Base-by-base conservation (phyloP, 2,113 vertebrate genomes). In the Grammomys surdaster region DNA sequence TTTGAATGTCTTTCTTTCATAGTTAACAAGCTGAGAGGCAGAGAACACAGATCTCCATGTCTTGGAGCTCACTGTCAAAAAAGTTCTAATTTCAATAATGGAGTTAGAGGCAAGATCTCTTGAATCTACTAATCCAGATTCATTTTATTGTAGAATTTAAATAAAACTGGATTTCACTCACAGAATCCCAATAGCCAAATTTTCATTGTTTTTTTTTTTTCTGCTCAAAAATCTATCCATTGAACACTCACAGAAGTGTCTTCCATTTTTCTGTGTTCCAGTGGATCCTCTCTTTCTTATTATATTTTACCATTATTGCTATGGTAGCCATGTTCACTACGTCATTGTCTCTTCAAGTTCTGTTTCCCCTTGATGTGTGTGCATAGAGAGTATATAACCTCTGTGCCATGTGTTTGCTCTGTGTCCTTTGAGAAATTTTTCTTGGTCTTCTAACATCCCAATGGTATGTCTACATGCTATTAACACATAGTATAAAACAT, bases 41-140 rank as follows among this genome's bases (percentile, higher is more conserved):
- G 24, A 70, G 7, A 65, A 81, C 16, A 82, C 19, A 51, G 82
- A 75, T 67, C 19, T 51, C 81, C 81, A 73, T 89, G 13, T 40
- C 63, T 51, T 40, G 7, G 19, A 78, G 17, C 10, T 58, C 65
- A 26, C 24, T 81, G 11, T 65, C 22, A 67, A 54, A 19, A 72
- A 78, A 73, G 11, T 69, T 96, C 20, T 81, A 8, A 48, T 91
- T 89, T 94, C n/a, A 92, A 48, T 70, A 67, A 89, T 63, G 54
- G 5, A 84, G 48, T n/a, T 93, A 90, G 58, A 87, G 19, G 3
- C 5, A 70, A 46, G 12, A 60, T 75, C 24, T 24, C 20, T 90
- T 90, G 26, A 77, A 65, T 90, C 7, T 69, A 36, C 1, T 12
- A 87, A 80, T 3, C 0, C 2, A 43, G 13, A 58, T 26, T 72